Conservation (phyloP, 1,140 invertebrate genomes). For the Tachypleus tridentatus region DNA sequence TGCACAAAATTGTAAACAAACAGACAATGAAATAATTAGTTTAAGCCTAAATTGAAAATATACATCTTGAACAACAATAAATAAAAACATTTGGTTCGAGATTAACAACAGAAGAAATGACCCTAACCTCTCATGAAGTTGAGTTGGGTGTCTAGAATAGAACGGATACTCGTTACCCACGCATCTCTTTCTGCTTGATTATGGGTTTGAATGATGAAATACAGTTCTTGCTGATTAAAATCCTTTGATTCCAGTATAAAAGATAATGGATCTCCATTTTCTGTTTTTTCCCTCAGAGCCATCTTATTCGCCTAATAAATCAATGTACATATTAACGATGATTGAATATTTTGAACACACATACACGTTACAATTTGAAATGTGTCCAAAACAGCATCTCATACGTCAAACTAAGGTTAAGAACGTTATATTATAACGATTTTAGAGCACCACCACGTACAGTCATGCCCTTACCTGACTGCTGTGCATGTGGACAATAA, state of each 20-base stretch:
- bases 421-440: no score
- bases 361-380: no score
- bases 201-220: slow-evolving; percentile 59
- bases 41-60: no score
- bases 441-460: no score
- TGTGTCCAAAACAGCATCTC: no score
- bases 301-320: slow-evolving; percentile 79
- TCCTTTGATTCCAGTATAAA: slow-evolving; percentile 75
- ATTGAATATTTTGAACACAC: no score
- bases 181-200: slow-evolving; percentile 51
- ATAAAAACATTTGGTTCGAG: neutral
- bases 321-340: no score
- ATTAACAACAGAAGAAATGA: neutral
- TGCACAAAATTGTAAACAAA: neutral
- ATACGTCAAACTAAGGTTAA: no score
- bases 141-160: slow-evolving; percentile 76
- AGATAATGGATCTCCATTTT: slow-evolving; percentile 43
- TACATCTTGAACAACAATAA: no score
- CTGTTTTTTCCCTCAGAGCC: slow-evolving; percentile 52
- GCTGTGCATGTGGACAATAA: no score
- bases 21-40: neutral
- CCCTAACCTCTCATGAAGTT: slow-evolving; percentile 49
- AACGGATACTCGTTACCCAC: slow-evolving; percentile 68
- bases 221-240: slow-evolving; percentile 54
- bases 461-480: no score